Conservation (phyloP, 2,113 vertebrate genomes). For the Campylomormyrus numenius region DNA sequence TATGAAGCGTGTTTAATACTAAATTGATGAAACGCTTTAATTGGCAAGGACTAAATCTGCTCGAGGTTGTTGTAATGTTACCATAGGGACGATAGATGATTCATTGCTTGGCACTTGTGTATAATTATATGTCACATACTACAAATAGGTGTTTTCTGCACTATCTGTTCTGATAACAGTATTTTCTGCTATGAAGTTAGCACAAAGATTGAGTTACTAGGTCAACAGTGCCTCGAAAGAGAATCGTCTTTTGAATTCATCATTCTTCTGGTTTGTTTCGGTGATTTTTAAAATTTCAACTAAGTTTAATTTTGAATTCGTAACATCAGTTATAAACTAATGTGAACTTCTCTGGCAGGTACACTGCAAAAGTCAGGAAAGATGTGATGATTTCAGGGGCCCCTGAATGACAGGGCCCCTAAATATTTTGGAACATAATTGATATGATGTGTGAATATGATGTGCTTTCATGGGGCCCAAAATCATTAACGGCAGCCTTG, state of each 20-base stretch:
- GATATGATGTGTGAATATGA: not conserved
- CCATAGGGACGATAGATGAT: not conserved
- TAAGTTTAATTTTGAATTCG: not conserved
- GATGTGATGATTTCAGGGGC: not conserved
- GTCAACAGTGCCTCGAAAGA: not conserved
- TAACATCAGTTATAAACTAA: not conserved
- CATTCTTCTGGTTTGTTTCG: not conserved
- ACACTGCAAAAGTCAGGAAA: not conserved
- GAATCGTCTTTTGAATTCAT: not conserved
- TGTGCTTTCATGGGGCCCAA: not conserved
- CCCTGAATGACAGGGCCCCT: not conserved
- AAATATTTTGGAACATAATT: not conserved
- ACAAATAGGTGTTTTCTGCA: not conserved
- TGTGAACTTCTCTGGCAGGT: not conserved
- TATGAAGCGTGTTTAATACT: not conserved
- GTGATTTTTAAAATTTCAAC: not conserved
- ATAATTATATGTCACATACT: not conserved
- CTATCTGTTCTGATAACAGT: not conserved
- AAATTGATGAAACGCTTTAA: not conserved
- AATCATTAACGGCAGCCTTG: not conserved
- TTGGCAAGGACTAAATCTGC: not conserved
- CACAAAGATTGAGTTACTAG: not conserved
- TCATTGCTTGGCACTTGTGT: not conserved
- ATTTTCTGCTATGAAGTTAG: not conserved
- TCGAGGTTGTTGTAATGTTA: constrained; percentile 2